These are phyloP conservation scores for Protophormia terraenovae DNA, from an alignment of 2,888 invertebrate genomes.

Conservation along the genomic window DNA sequence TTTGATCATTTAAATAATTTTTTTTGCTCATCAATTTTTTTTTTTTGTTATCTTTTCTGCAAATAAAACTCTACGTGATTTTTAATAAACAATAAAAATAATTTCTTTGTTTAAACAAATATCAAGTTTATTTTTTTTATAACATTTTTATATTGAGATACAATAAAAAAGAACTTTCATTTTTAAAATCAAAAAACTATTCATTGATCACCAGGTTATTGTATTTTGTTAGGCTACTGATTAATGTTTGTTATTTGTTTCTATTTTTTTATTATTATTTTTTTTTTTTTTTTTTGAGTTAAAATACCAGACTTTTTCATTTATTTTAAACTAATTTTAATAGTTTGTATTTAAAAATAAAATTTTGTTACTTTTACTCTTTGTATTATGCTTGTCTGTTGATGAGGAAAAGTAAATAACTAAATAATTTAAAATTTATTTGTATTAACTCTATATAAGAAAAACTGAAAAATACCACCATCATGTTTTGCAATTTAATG, in stretches of 20 bases:
- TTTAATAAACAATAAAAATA: not conserved
- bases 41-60: not conserved
- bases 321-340: not conserved
- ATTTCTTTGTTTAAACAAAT: not conserved
- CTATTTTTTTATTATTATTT: not conserved
- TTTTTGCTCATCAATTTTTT: no score
- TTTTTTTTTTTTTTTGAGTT: no score
- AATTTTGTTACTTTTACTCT: not conserved
- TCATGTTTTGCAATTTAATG: constrained; percentile 13
- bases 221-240: not conserved
- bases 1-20: not conserved
- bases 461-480: constrained; percentile 6
- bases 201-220: not conserved
- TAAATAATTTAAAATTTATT: constrained; percentile 3
- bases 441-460: not conserved
- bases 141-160: not conserved
- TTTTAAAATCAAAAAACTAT: not conserved
- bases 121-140: not conserved
- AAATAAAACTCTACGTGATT: not conserved
- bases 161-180: constrained; percentile 18
- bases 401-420: constrained; percentile 23
- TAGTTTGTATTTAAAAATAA: not conserved
- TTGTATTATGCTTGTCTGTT: not conserved
- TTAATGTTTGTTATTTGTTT: not conserved
- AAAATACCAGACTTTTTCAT: no score